Conservation (phyloP, 1,140 invertebrate genomes). For the Carposina sasakii region DNA sequence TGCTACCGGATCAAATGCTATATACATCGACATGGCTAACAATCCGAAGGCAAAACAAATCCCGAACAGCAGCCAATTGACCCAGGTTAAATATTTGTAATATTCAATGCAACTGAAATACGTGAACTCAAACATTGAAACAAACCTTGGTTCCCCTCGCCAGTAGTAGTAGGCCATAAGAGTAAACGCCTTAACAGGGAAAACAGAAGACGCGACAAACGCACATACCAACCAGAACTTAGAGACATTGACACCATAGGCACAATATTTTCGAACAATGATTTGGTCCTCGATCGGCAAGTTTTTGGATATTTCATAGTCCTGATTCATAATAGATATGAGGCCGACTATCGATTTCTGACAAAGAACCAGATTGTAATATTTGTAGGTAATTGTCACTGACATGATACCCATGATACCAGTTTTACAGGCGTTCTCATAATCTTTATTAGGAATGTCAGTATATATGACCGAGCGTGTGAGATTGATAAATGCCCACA, state of each 20-base stretch:
- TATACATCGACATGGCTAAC: conserved; percentile 26
- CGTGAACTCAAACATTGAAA: conserved; percentile 30
- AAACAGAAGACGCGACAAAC: conserved; percentile 17
- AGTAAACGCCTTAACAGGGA: conserved; percentile 29
- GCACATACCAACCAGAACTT: conserved; percentile 26
- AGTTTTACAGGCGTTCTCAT: conserved; percentile 35
- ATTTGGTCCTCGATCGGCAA: conserved; percentile 21
- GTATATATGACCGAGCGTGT: conserved; percentile 28
- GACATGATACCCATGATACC: conserved; percentile 29
- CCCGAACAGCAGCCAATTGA: conserved; percentile 20
- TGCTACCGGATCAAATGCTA: conserved; percentile 34
- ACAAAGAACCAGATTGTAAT: conserved; percentile 19
- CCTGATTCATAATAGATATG: conserved; percentile 23
- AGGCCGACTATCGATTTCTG: conserved; percentile 17
- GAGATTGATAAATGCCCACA: conserved; percentile 18
- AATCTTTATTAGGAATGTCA: conserved; percentile 27
- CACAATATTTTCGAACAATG: conserved; percentile 25
- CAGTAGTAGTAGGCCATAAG: conserved; percentile 26
- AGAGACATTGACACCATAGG: conserved; percentile 24
- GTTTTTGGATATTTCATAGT: conserved; percentile 21
- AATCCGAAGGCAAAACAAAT: conserved; percentile 20
- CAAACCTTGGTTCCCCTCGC: conserved; percentile 22
- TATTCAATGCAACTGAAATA: conserved; percentile 25
- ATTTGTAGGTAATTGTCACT: conserved; percentile 32
- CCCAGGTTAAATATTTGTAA: conserved; percentile 17